These are phyloP conservation scores for Leucoraja erinaceus DNA, from an alignment of 2,113 vertebrate genomes.

Conservation along the genomic window DNA sequence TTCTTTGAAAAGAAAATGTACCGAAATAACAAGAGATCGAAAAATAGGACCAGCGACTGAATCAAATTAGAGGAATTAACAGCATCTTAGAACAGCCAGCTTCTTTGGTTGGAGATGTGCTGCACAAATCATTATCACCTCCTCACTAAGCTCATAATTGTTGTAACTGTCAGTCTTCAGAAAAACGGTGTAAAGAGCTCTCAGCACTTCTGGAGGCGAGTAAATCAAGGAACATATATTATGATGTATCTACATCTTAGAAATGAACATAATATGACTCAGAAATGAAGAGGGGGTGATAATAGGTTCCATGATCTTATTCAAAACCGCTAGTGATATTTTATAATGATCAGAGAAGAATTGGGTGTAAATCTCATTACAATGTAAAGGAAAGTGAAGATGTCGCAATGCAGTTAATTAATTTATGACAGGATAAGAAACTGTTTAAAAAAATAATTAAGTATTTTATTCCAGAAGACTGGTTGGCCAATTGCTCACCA, in stretches of 20 bases:
- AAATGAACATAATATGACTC: background rate
- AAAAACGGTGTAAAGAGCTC: background rate
- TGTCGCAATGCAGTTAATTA: background rate
- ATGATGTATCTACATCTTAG: background rate
- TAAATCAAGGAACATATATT: background rate
- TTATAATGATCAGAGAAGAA: background rate
- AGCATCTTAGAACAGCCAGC: background rate
- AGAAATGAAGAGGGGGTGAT: background rate
- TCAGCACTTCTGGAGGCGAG: background rate
- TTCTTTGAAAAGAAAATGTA: background rate
- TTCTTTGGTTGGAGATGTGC: background rate
- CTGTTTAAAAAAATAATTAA: background rate
- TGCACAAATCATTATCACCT: constrained; percentile 31
- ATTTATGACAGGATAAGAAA: background rate
- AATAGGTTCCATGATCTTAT: background rate
- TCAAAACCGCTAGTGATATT: background rate
- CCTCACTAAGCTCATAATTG: constrained; percentile 15
- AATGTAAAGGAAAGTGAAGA: background rate
- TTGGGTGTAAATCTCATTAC: background rate
- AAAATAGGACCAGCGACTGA: background rate
- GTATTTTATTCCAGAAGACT: background rate
- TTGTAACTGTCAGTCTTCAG: constrained; percentile 19
- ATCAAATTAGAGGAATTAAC: background rate
- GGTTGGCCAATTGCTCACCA: too few species aligned
- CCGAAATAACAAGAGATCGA: background rate